These are phyloP conservation scores for Serinus canaria DNA, from an alignment of 2,113 vertebrate species.

Conservation along the genomic window DNA sequence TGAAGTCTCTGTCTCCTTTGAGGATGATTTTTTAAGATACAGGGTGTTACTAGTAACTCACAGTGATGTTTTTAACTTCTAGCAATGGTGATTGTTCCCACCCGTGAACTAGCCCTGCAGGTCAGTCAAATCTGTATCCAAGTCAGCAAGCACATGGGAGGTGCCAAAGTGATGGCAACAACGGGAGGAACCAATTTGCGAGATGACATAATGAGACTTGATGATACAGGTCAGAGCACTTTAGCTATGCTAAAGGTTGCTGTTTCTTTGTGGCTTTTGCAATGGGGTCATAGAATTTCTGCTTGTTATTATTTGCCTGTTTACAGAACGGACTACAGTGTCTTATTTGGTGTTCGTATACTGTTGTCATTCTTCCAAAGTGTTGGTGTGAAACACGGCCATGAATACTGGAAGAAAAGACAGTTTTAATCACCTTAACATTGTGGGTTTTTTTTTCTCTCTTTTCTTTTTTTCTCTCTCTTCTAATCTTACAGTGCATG, in stretches of 20 bases:
- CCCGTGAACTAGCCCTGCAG: slow-evolving; percentile 98
- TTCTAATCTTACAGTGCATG: slow-evolving; percentile 84
- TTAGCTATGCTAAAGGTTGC: background rate
- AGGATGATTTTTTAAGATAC: background rate
- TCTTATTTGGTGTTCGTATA: background rate
- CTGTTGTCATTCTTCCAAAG: background rate
- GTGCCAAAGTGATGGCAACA: slow-evolving; percentile 99
- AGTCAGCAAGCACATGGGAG: slow-evolving; percentile 99
- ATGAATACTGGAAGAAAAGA: background rate
- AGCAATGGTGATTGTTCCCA: slow-evolving; percentile 98
- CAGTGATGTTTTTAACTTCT: background rate
- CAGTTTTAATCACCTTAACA: background rate
- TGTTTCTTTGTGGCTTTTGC: background rate
- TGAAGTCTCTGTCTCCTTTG: background rate
- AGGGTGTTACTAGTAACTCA: background rate
- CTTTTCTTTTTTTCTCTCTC: background rate
- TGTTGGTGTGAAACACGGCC: fast-evolving
- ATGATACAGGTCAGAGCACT: slow-evolving; percentile 87
- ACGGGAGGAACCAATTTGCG: slow-evolving; percentile 98
- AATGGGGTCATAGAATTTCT: background rate
- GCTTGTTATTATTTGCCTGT: background rate
- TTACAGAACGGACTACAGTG: background rate
- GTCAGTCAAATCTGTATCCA: slow-evolving; percentile 99
- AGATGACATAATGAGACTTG: slow-evolving; percentile 98
- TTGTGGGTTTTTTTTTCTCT: fast-evolving